These are phyloP conservation scores for Pseudolaguvia tuberculata DNA, from an alignment of 2,113 vertebrate genomes.

Conservation along the genomic window DNA sequence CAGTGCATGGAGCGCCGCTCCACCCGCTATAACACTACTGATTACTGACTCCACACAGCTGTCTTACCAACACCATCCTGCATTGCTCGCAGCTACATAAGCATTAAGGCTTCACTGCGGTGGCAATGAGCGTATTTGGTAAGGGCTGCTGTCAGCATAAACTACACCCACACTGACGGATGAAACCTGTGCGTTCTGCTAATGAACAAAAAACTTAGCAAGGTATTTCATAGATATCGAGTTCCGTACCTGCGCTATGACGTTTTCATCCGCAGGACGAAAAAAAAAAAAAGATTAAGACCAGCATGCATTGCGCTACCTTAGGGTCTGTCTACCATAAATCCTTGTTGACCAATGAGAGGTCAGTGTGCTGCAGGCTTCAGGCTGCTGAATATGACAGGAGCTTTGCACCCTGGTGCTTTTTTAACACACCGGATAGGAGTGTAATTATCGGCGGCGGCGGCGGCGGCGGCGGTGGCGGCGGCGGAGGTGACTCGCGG, in stretches of 20 bases:
- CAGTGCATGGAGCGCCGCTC: slow-evolving; percentile 23
- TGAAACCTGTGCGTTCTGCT: background rate
- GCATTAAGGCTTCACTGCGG: background rate
- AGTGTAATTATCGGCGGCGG: slow-evolving; percentile 30
- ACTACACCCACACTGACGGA: background rate
- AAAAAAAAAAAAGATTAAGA: background rate
- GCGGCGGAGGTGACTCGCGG: slow-evolving; percentile 10
- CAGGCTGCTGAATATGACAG: slow-evolving; percentile 3
- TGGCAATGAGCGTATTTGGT: background rate
- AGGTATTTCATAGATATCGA: background rate
- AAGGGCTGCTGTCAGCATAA: background rate
- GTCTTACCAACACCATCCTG: slow-evolving; percentile 23
- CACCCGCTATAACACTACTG: slow-evolving; percentile 37
- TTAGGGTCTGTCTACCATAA: background rate
- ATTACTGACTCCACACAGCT: slow-evolving; percentile 30
- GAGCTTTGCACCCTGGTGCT: slow-evolving; percentile 1
- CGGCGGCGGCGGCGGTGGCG: too few relatives aligned
- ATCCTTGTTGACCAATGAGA: slow-evolving; percentile 14
- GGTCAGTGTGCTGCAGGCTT: slow-evolving; percentile 9
- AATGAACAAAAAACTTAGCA: slow-evolving; percentile 5
- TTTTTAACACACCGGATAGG: slow-evolving; percentile 15
- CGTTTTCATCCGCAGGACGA: background rate
- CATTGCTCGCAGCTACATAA: slow-evolving; percentile 7
- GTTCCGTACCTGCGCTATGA: background rate
- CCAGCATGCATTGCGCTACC: background rate